Base-by-base conservation (phyloP, 2,113 vertebrate species). In the Acanthochromis polyacanthus region DNA sequence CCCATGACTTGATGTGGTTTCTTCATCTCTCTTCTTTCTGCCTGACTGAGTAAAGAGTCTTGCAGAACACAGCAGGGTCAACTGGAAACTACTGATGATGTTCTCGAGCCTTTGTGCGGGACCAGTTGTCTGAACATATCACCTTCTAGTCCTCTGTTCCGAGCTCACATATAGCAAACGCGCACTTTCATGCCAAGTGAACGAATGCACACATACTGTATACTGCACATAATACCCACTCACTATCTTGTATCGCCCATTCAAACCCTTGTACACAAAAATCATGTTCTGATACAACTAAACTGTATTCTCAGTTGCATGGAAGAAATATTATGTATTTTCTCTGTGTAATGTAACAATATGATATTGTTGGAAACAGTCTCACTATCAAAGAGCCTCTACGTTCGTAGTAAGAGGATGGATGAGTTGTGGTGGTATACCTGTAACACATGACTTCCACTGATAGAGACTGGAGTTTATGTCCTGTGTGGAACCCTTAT, bases 101-200 rank as follows among this genome's bases (percentile, higher is more conserved):
- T 62, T 75, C 45, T 61, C 3, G 32, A 78, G 83, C 58, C 65
- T 59, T 51, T 17, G 36, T 58, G 67, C 65, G 19, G 22, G 55
- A 58, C 45, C 71, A 46, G 78, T 80, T 81, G 88, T 90, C 89
- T 83, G 66, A 87, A 76, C 75, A 0, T n/a, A 92, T 89, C 84
- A 88, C 53, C 70, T 53, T 84, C 72, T 25, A 62, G 57, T 76
- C 48, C 25, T 74, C 61, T 51, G 53, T 28, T 71, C 64, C 12
- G 38, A 74, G 52, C 65, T 83, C 56, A 14, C 56, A 64, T 74
- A 67, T 64, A 57, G 59, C 51, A 59, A 76, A 76, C 67, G 50
- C n/a, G 32, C 67, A 81, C 32, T 71, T 66, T 46, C 8, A 4
- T 32, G 65, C 23, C 43, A 36, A 50, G 56, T 12, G n/a, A 20